Base-by-base conservation (phyloP, 2,113 vertebrate species). In the Etia nguti region DNA sequence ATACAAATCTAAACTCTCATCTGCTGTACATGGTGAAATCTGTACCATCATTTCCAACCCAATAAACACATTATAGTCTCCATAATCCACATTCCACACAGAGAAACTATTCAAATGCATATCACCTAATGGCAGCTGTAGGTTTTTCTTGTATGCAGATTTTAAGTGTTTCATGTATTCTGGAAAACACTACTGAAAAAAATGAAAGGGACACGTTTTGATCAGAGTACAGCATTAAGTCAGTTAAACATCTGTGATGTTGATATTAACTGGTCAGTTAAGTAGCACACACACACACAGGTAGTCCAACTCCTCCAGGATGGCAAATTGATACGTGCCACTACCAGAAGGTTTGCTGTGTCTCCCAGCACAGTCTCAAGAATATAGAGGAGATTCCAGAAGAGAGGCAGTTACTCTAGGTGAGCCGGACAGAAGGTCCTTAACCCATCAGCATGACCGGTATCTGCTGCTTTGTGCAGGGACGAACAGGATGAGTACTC, bases 281-380 rank as follows among this genome's bases (percentile, higher is more conserved):
- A 70, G n/a, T 43, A 68, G 36, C 62, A n/a, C n/a, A n/a, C n/a
- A n/a, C n/a, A n/a, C 56, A 29, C 56, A 57, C 24, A 29, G 12
- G 24, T 29, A 29, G 56, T 57, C 55, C 55, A 8, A 15, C 55
- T 57, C 54, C 22, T 24, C 56, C 24, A 59, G 24, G 24, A 59
- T 59, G 56, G 7, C 56, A 59, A 13, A 59, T 16, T 59, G 56
- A 0, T 26, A 59, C 7, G 24, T 3, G 24, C 15, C 56, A 29
- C 24, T 31, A 13, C 15, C 22, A 59, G 57, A 16, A 59, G 57
- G 57, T 59, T 59, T 59, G 57, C 26, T 31, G 15, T 59, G 26
- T 59, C 56, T 29, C 57, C 57, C 57, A 60, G 29, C 29, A 60
- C 29, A 60, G 57, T 60, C 57, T 60, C 29, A 60, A 31, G 57